Conservation (phyloP, 1,140 invertebrate species). For the Venturia canescens region DNA sequence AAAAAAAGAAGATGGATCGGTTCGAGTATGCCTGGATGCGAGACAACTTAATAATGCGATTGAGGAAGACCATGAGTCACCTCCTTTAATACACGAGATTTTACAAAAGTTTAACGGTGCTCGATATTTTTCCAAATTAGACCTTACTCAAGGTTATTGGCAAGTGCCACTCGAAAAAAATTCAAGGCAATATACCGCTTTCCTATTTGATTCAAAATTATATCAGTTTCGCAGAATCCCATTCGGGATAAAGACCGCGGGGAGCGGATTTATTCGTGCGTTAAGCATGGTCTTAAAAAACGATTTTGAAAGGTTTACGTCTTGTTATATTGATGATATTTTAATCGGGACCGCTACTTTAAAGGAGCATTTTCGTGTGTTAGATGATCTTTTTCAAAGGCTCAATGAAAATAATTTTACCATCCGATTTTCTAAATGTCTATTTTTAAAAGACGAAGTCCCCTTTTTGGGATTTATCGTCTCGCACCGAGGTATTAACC, state of each 20-base stretch:
- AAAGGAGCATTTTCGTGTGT: not conserved
- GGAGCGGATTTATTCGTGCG: slow-evolving; percentile 28
- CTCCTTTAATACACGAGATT: slow-evolving; percentile 1
- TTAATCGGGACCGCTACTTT: not conserved
- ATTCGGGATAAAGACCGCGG: not conserved
- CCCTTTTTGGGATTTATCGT: not conserved
- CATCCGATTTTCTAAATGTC: not conserved
- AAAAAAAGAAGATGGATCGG: slow-evolving; percentile 28
- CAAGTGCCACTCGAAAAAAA: no score
- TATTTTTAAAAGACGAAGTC: not conserved
- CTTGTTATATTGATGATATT: slow-evolving; percentile 20
- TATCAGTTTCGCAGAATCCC: slow-evolving; percentile 13
- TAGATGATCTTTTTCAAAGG: not conserved
- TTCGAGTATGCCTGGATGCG: slow-evolving; percentile 37
- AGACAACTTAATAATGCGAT: slow-evolving; percentile 29
- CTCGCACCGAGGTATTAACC: not conserved
- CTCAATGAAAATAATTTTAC: slow-evolving; percentile 20
- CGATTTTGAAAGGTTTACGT: not conserved
- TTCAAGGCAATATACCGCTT: no score
- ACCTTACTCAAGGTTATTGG: no score
- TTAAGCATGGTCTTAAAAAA: slow-evolving; percentile 12
- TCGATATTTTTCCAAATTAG: not conserved
- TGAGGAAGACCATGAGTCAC: slow-evolving; percentile 39
- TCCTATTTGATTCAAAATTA: slow-evolving; percentile 1
- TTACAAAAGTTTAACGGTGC: slow-evolving; percentile 34